Conservation (phyloP, 2,888 invertebrate species). For the Ecliptopera silaceata region DNA sequence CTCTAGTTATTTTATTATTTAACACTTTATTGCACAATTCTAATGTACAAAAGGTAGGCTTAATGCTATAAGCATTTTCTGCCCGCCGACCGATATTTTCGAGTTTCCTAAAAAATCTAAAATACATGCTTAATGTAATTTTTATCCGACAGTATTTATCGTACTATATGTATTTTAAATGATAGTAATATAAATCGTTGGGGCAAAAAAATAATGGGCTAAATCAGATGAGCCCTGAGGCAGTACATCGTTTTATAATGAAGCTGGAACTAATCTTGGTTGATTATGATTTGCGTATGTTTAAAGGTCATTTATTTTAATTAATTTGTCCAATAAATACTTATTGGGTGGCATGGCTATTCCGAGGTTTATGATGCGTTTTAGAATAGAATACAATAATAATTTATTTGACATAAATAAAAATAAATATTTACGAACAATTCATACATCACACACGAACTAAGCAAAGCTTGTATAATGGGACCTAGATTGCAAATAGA, state of each 20-base stretch:
- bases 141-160: constrained; percentile 26
- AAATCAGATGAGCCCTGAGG: constrained; percentile 54
- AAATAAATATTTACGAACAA: too few species aligned
- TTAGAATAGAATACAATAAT: background rate
- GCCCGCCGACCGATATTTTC: too few species aligned
- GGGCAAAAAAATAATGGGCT: constrained; percentile 51
- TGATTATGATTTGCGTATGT: constrained; percentile 47
- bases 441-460: too few species aligned
- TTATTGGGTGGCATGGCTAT: constrained; percentile 43
- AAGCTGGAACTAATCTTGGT: constrained; percentile 46
- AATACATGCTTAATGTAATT: constrained; percentile 15
- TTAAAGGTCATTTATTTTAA: constrained; percentile 48
- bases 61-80: too few species aligned
- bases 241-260: constrained; percentile 55
- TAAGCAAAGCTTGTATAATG: too few species aligned
- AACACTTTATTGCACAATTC: too few species aligned
- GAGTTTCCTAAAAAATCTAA: background rate
- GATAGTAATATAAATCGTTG: constrained; percentile 26
- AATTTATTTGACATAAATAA: too few species aligned
- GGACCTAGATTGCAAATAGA: too few species aligned
- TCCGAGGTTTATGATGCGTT: constrained; percentile 1
- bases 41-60: too few species aligned
- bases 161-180: constrained; percentile 15
- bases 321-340: constrained; percentile 50
- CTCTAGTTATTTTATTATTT: too few species aligned